phyloP scores from a whole-genome alignment of 2,797 vertebrate species.

The Pipistrellus nathusii region DNA sequence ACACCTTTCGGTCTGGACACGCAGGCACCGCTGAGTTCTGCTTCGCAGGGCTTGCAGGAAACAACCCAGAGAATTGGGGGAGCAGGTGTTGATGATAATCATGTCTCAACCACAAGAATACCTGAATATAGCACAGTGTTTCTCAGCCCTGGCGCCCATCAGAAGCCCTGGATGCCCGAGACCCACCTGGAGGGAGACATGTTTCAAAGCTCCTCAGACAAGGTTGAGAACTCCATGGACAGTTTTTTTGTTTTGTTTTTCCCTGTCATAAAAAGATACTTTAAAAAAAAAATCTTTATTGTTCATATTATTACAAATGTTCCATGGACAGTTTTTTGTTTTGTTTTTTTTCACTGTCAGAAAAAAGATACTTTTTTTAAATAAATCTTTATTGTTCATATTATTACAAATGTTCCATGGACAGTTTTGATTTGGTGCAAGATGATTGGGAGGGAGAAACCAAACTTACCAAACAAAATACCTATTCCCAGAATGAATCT shows the following conservation, averaged over 20 bases:
- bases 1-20: slow-evolving; percentile 73
- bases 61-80: slow-evolving; percentile 55
- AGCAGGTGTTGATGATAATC: slow-evolving; percentile 60
- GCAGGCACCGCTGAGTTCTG: slow-evolving; percentile 66
- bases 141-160: background rate
- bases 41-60: slow-evolving; percentile 73
- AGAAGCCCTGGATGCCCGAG: slow-evolving; percentile 40
- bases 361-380: too few species aligned
- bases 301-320: too few species aligned
- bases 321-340: background rate
- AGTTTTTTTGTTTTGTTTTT: background rate
- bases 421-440: background rate
- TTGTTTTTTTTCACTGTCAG: too few species aligned
- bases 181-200: background rate
- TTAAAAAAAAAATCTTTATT: too few species aligned
- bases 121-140: slow-evolving; percentile 70
- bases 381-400: too few species aligned
- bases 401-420: too few species aligned
- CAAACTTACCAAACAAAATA: background rate
- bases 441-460: background rate
- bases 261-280: too few species aligned
- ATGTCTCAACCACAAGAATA: slow-evolving; percentile 54
- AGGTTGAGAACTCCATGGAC: background rate
- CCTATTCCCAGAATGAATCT: background rate
- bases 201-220: background rate